A percentile compares a stretch with the other conserved stretches of the same genome.
Conservation (phyloP, 2,888 invertebrate genomes). For the Cactoblastis cactorum region DNA sequence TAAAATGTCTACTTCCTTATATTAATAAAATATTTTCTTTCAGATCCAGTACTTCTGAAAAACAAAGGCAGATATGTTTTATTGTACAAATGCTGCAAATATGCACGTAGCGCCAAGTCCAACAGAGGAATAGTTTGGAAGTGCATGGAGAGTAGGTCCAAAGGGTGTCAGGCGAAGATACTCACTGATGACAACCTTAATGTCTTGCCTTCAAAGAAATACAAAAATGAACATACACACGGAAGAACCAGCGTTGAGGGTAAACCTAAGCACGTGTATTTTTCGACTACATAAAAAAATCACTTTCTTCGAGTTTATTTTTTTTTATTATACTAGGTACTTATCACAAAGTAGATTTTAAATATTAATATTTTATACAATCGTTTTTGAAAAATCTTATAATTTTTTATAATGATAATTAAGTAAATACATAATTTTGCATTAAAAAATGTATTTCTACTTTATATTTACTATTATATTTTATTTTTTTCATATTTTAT, state of each 20-base stretch:
- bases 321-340: not conserved
- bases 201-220: slow-evolving; percentile 33
- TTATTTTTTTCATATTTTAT: too few relatives aligned
- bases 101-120: slow-evolving; percentile 50
- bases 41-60: slow-evolving; percentile 63
- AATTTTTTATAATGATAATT: too few relatives aligned
- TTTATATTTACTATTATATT: too few relatives aligned
- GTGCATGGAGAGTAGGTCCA: slow-evolving; percentile 52
- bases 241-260: slow-evolving; percentile 44
- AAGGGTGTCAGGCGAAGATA: slow-evolving; percentile 49
- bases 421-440: too few relatives aligned
- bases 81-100: slow-evolving; percentile 50
- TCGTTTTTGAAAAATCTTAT: too few relatives aligned
- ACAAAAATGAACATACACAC: slow-evolving; percentile 30
- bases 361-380: too few relatives aligned
- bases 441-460: too few relatives aligned
- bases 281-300: slow-evolving; percentile 36
- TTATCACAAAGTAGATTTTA: too few relatives aligned
- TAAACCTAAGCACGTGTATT: slow-evolving; percentile 67
- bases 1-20: too few relatives aligned
- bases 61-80: slow-evolving; percentile 53
- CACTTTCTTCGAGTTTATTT: not conserved
- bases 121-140: slow-evolving; percentile 68
- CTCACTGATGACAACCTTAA: slow-evolving; percentile 57
- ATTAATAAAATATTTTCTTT: slow-evolving; percentile 24